These are phyloP conservation scores for Shargacucullia verbasci DNA, from an alignment of 2,888 invertebrate species.

Conservation along the genomic window DNA sequence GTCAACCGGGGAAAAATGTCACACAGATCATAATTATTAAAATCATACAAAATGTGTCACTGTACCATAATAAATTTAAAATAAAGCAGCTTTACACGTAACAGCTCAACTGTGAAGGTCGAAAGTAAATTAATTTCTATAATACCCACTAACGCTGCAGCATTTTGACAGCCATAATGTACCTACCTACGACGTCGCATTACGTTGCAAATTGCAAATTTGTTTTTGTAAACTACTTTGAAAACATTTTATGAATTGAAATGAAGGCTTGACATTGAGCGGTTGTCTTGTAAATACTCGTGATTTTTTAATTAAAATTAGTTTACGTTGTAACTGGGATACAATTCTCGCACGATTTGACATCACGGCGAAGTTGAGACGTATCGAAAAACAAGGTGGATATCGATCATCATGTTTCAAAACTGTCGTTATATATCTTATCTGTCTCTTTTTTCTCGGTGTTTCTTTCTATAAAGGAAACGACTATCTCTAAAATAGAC, in stretches of 20 bases:
- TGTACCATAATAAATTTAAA: not conserved
- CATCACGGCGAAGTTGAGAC: too few species aligned
- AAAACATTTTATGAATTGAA: constrained; percentile 26
- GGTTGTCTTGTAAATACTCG: constrained; percentile 18
- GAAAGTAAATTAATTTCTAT: constrained; percentile 31
- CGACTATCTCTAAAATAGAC: too few species aligned
- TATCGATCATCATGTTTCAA: too few species aligned
- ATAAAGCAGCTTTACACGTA: constrained; percentile 1
- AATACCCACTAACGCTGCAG: constrained; percentile 25
- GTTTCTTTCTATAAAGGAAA: too few species aligned
- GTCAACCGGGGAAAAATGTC: not conserved
- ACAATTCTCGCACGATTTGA: too few species aligned
- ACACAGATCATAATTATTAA: not conserved
- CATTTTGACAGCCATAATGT: constrained; percentile 18
- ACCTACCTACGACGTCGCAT: constrained; percentile 17
- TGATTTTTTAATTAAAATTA: constrained; percentile 39
- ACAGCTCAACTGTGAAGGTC: constrained; percentile 18
- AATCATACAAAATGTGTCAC: not conserved
- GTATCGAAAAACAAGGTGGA: too few species aligned
- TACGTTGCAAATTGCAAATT: constrained; percentile 22
- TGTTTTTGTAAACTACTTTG: constrained; percentile 28
- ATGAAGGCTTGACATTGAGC: constrained; percentile 35
- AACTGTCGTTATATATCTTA: too few species aligned
- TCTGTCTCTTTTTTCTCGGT: too few species aligned
- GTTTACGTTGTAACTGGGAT: constrained; percentile 21